phyloP scores from a whole-genome alignment of 2,888 invertebrate species.

The Eupithecia tripunctaria region DNA sequence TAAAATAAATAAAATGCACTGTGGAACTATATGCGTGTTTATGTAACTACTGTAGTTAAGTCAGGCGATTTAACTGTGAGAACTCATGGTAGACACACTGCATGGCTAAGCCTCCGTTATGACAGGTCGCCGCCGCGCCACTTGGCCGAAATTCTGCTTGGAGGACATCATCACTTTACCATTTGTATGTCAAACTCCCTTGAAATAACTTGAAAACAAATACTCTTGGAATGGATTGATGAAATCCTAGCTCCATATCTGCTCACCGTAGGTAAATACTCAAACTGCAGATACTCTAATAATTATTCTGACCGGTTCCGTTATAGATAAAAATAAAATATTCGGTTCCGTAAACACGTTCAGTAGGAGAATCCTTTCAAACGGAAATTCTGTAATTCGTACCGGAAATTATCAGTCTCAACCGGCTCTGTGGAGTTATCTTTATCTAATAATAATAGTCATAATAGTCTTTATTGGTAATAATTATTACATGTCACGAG shows the following conservation, averaged over 20 bases:
- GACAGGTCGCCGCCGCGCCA: too few species aligned
- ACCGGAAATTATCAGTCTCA: slow-evolving; percentile 45
- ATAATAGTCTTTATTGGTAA: too few species aligned
- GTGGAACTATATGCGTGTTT: too few species aligned
- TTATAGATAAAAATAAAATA: background rate
- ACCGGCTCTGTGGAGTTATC: background rate
- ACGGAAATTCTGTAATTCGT: slow-evolving; percentile 67
- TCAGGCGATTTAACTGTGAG: too few species aligned
- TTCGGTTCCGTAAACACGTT: slow-evolving; percentile 48
- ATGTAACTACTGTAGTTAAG: too few species aligned
- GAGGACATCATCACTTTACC: too few species aligned
- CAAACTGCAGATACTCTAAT: slow-evolving; percentile 43
- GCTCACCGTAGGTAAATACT: slow-evolving; percentile 25
- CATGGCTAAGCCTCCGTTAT: background rate
- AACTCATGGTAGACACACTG: too few species aligned
- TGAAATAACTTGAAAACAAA: background rate
- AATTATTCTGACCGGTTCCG: slow-evolving; percentile 40
- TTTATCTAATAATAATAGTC: too few species aligned
- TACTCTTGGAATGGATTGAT: background rate
- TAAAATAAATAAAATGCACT: too few species aligned
- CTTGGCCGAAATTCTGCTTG: too few species aligned
- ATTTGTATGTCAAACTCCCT: too few species aligned
- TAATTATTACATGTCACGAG: too few species aligned
- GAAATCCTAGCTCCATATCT: background rate
- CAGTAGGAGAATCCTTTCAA: slow-evolving; percentile 54